phyloP scores from a whole-genome alignment of 2,113 vertebrate species.

The Actenoides hombroni region DNA sequence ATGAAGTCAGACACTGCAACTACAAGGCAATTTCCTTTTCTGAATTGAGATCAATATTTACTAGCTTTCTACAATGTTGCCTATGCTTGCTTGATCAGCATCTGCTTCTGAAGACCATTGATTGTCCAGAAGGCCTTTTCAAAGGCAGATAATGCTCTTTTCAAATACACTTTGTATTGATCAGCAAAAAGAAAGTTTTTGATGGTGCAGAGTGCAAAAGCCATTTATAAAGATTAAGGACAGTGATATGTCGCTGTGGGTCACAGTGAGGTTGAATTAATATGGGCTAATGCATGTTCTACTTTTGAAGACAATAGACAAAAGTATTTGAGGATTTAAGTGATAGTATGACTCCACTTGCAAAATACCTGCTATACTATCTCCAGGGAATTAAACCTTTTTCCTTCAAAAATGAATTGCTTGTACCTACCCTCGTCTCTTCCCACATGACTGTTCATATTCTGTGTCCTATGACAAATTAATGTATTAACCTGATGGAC shows the following conservation, averaged over 20 bases:
- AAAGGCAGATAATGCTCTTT: constrained; percentile 79
- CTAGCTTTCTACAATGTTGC: constrained; percentile 74
- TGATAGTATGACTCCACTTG: not conserved
- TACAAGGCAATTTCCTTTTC: constrained; percentile 73
- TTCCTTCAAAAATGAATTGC: constrained; percentile 28
- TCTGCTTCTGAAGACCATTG: constrained; percentile 82
- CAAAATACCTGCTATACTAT: not conserved
- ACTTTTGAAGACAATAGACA: constrained; percentile 4
- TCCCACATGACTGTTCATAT: not conserved
- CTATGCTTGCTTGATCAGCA: constrained; percentile 79
- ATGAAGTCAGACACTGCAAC: constrained; percentile 60
- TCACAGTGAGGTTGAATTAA: constrained; percentile 52
- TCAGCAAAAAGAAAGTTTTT: constrained; percentile 71
- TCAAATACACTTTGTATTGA: constrained; percentile 85
- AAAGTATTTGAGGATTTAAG: constrained; percentile 32
- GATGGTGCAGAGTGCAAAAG: constrained; percentile 64
- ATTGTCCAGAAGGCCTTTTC: constrained; percentile 78
- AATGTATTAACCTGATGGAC: not conserved
- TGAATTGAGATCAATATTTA: constrained; percentile 77
- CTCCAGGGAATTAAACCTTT: constrained; percentile 9
- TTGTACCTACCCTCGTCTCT: not conserved
- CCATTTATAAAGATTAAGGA: constrained; percentile 64
- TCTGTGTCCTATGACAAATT: not conserved
- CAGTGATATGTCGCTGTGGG: not conserved
- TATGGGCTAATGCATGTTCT: constrained; percentile 54